These are phyloP conservation scores for Heteromyza rotundicornis DNA, from an alignment of 2,888 invertebrate species.

Conservation along the genomic window DNA sequence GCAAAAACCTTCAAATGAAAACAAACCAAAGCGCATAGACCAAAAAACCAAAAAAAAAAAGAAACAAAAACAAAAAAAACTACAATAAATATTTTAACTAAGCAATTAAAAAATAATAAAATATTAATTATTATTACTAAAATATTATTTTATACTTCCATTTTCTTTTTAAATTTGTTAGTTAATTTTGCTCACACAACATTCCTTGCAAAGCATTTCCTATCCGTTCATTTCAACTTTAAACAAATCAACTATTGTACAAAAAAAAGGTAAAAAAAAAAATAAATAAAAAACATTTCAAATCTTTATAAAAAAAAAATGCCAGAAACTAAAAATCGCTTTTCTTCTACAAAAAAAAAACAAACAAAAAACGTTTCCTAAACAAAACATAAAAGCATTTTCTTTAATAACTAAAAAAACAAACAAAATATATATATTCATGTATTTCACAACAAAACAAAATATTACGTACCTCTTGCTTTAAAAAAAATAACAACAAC, in stretches of 20 bases:
- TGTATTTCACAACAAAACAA: conserved; percentile 20
- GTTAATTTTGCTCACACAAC: too few species aligned
- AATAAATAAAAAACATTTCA: neutral
- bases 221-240: too few species aligned
- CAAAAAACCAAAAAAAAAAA: conserved; percentile 34
- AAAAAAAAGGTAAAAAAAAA: too few species aligned
- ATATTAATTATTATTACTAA: too few species aligned
- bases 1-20: conserved; percentile 21
- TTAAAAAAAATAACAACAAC: conserved; percentile 36
- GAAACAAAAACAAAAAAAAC: conserved; percentile 19
- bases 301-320: conserved; percentile 1
- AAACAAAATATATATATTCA: conserved; percentile 9
- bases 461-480: conserved; percentile 55
- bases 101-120: neutral
- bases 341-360: conserved; percentile 12
- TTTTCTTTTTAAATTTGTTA: too few species aligned
- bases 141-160: too few species aligned
- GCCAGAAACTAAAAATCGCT: conserved; percentile 13
- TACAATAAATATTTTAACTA: conserved; percentile 9
- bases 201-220: too few species aligned
- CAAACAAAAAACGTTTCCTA: conserved; percentile 16
- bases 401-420: conserved; percentile 8
- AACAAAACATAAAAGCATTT: conserved; percentile 14
- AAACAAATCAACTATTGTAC: conserved; percentile 16
- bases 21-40: conserved; percentile 38